Evolutionary conservation across 1,140 invertebrate genomes (phyloP).

Genomic region (Phortica variegata): DNA sequence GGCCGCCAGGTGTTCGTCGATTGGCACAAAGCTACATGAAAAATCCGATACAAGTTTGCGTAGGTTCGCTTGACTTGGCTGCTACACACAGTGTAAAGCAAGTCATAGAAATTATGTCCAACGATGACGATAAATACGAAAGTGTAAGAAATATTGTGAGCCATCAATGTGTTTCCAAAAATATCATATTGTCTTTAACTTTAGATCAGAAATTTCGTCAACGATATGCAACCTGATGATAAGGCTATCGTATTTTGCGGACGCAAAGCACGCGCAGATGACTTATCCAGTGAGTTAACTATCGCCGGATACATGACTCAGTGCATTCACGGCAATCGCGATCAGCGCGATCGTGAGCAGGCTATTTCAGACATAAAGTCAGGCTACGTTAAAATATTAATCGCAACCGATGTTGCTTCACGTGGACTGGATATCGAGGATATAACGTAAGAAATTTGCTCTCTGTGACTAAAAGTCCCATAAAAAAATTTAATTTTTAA

Average conservation of each 20-base stretch:
- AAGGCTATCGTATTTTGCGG: constrained; percentile 89
- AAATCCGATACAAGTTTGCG: constrained; percentile 84
- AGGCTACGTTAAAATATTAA: constrained; percentile 75
- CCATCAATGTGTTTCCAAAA: no score
- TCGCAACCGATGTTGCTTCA: constrained; percentile 93
- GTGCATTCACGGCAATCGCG: constrained; percentile 86
- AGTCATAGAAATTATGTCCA: constrained; percentile 69
- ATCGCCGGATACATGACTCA: constrained; percentile 69
- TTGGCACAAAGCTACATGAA: constrained; percentile 83
- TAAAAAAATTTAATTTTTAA: no score
- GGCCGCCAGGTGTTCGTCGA: constrained; percentile 79
- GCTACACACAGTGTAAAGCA: constrained; percentile 83
- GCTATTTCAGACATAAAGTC: constrained; percentile 79
- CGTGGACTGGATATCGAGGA: constrained; percentile 90
- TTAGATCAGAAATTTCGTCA: constrained; percentile 39
- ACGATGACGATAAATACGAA: constrained; percentile 71
- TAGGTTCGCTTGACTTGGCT: constrained; percentile 82
- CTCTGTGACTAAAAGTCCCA: not conserved
- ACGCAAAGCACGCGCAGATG: constrained; percentile 77
- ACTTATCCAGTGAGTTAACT: constrained; percentile 76
- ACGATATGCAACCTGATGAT: constrained; percentile 66
- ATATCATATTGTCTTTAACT: constrained; percentile 62
- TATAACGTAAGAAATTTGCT: constrained; percentile 71
- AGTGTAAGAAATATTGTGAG: constrained; percentile 58
- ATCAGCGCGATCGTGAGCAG: constrained; percentile 81